Conservation (phyloP, 2,888 invertebrate genomes). For the Bellardia pandia region DNA sequence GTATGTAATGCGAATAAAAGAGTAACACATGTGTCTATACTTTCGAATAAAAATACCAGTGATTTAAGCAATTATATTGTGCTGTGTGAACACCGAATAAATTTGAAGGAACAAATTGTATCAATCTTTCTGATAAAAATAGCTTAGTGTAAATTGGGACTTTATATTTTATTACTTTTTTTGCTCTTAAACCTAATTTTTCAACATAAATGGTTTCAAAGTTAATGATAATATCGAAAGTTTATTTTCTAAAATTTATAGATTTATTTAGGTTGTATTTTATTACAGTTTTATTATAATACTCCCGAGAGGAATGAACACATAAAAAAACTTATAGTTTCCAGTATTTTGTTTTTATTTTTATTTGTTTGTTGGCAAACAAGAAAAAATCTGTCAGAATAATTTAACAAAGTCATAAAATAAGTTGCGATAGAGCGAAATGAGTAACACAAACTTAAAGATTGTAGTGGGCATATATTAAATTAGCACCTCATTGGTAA, state of each 20-base stretch:
- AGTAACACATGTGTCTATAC: no score
- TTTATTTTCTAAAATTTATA: conserved; percentile 30
- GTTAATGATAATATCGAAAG: conserved; percentile 28
- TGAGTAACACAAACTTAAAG: not conserved
- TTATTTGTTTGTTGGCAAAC: not conserved
- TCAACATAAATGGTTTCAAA: conserved; percentile 2
- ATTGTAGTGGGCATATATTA: conserved; percentile 1
- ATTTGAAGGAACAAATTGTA: no score
- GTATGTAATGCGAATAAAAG: no score
- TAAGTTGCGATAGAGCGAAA: not conserved
- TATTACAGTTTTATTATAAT: conserved; percentile 33
- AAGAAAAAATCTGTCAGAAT: conserved; percentile 1
- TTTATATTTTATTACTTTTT: not conserved
- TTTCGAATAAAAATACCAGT: no score
- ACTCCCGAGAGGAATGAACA: conserved; percentile 5
- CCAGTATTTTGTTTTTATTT: not conserved
- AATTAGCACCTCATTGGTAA: conserved; percentile 10
- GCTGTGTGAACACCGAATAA: no score
- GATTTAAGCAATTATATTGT: no score
- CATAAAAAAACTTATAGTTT: not conserved
- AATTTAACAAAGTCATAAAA: conserved; percentile 6
- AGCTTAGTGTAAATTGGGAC: no score
- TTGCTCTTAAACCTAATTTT: not conserved
- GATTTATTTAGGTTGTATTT: conserved; percentile 15
- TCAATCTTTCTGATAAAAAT: no score